Evolutionary conservation across 2,113 vertebrate species (phyloP), one percentile per base, ranked within the genome.

Genomic region (Atrichornis clamosus): DNA sequence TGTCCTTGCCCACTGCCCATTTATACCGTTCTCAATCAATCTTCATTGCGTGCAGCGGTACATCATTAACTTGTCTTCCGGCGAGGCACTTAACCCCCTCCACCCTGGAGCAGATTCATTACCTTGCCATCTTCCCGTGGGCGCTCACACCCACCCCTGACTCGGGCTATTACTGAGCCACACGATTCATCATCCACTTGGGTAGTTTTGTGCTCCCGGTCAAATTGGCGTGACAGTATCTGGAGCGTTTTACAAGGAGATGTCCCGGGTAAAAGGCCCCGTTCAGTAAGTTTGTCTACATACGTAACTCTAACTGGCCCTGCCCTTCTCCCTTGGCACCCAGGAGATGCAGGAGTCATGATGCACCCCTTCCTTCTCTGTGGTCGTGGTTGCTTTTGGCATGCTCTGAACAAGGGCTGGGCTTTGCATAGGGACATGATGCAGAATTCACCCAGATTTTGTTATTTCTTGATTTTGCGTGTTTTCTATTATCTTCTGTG

Each of bases 21-120:
- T 95, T 96, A 81, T 53, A 91, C 89, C 50, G 35, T 74, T 77
- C 84, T 59, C 94, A 96, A 97, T 96, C 82, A 90, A 94, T 94
- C 94, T 79, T 93, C 81, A 96, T 94, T 95, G 95, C 93, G 80
- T 90, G 91, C 87, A 42, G 91, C 7, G 6, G 94, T 95, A 95
- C 97, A 97, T 97, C 96, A 97, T 97, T 97, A 97, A 95, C 95
- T 96, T 86, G 81, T 95, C 90, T 95, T 95, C 82, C 67, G 67
- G 88, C 86, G n/a, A 67, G 60, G 90, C 94, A 91, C 87, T 96
- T 97, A 89, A 93, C 89, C 78, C 96, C 91, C 50, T 89, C 86
- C 82, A 46, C 74, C 79, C 93, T 27, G 87, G 95, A 96, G 86
- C 69, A 82, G 84, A 95, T 95, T 91, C 87, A 68, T 93, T 87